Conservation (phyloP, 2,113 vertebrate genomes). For the Chroicocephalus ridibundus region DNA sequence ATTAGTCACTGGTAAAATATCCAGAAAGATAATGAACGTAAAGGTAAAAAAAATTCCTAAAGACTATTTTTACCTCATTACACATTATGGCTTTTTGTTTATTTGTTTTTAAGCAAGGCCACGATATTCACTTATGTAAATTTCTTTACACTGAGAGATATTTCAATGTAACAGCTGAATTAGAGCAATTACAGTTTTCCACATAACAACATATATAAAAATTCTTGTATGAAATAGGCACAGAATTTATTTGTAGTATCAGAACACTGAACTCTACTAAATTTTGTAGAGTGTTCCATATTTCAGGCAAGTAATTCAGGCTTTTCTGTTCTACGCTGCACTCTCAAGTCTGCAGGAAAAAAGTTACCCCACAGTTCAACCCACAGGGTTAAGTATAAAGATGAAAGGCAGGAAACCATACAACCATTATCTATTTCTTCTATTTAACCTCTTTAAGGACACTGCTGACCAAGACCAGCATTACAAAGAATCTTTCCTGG, state of each 20-base stretch:
- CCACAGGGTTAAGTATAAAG: neutral
- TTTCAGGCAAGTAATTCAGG: neutral
- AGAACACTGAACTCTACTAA: neutral
- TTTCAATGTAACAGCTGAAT: neutral
- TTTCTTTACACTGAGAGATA: neutral
- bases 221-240: neutral
- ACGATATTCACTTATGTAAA: neutral
- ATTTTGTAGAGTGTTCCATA: neutral
- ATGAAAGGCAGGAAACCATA: neutral
- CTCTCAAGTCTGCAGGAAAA: neutral
- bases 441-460: neutral
- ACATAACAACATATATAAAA: neutral
- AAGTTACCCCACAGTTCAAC: neutral
- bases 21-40: neutral
- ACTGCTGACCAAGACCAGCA: neutral
- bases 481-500: neutral
- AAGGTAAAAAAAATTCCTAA: neutral
- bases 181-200: neutral
- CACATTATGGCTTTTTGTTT: neutral
- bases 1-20: neutral
- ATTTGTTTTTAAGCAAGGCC: neutral
- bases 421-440: neutral
- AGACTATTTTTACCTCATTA: neutral
- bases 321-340: neutral
- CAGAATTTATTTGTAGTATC: neutral